Percentiles rank a stretch among this genome's conserved stretches.
Evolutionary conservation across 2,113 vertebrate genomes (phyloP).

Genomic region (Capreolus pygargus): DNA sequence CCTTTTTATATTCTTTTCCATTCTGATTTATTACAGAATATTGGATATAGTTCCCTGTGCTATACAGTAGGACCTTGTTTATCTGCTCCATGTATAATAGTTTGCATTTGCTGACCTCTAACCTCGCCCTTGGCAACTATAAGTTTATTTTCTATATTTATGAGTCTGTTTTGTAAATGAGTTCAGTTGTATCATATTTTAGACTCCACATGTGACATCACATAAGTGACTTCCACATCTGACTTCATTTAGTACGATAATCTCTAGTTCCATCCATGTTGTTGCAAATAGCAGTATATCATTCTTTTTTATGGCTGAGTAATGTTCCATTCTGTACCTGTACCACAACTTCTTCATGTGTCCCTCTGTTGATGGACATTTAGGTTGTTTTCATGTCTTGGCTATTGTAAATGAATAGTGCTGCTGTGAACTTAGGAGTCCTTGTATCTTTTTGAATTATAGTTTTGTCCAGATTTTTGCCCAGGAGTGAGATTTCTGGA

Average conservation of each 20-base stretch:
- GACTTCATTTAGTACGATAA: background rate
- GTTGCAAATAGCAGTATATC: background rate
- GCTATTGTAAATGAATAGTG: background rate
- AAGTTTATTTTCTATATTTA: background rate
- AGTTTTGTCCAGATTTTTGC: background rate
- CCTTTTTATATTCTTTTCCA: background rate
- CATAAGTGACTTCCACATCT: background rate
- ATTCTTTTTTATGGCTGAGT: background rate
- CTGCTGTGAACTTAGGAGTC: background rate
- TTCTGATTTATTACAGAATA: background rate
- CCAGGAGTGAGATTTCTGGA: background rate
- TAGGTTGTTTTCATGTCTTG: background rate
- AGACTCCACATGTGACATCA: background rate
- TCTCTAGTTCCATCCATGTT: background rate
- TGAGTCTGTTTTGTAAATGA: background rate
- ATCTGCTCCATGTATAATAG: background rate
- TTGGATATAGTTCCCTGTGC: background rate
- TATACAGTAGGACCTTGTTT: background rate
- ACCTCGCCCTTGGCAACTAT: background rate
- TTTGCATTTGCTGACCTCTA: background rate
- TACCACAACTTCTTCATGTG: background rate
- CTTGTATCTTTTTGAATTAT: background rate
- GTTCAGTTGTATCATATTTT: background rate
- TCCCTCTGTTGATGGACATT: background rate
- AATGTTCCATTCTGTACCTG: background rate